phyloP scores from a whole-genome alignment of 2,888 invertebrate genomes.

The Onthophagus sagittarius region DNA sequence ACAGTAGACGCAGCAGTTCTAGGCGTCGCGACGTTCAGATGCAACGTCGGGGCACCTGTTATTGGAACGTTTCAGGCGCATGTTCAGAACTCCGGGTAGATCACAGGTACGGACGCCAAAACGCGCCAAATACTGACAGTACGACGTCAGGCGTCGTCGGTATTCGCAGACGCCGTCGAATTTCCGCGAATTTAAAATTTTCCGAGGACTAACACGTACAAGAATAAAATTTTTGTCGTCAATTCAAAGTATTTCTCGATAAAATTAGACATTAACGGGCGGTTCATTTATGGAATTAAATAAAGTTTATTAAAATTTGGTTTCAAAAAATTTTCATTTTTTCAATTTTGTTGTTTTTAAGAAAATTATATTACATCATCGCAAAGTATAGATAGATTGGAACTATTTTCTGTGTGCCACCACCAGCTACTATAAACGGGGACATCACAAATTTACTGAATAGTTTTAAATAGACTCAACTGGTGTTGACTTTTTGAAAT shows the following conservation, averaged over 20 bases:
- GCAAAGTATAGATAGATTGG: background rate
- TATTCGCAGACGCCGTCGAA: constrained; percentile 22
- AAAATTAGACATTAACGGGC: no score
- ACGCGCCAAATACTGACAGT: constrained; percentile 22
- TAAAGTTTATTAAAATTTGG: background rate
- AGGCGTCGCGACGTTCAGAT: constrained; percentile 18
- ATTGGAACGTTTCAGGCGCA: constrained; percentile 22
- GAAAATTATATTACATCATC: background rate
- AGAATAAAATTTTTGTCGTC: background rate
- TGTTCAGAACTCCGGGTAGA: constrained; percentile 20
- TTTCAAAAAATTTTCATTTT: background rate
- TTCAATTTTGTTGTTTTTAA: background rate
- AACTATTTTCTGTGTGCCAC: background rate
- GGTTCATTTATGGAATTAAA: no score
- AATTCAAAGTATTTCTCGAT: background rate
- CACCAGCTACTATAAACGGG: background rate
- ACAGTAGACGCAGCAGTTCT: background rate
- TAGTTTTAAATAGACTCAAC: constrained; percentile 4
- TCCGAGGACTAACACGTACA: constrained; percentile 10
- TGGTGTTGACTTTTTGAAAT: background rate
- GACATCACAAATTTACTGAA: background rate
- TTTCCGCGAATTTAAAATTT: background rate
- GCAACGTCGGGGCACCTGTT: constrained; percentile 25
- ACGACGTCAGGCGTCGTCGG: constrained; percentile 27
- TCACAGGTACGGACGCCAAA: constrained; percentile 27